Evolutionary conservation across 1,140 invertebrate species (phyloP).

Genomic region (Lordiphosa mommai): DNA sequence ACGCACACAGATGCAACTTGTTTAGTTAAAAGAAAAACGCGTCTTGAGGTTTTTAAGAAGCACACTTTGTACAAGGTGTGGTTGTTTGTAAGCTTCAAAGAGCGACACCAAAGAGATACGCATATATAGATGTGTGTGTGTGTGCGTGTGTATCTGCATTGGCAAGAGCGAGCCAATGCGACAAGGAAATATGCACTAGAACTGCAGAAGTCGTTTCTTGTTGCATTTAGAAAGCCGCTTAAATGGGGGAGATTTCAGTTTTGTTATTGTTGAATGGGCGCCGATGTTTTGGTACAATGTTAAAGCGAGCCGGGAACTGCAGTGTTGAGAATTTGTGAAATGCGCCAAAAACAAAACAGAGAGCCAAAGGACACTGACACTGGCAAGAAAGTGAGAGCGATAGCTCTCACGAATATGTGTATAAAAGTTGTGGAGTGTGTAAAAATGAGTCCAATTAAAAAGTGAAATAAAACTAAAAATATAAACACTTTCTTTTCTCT

Average conservation of each 20-base stretch:
- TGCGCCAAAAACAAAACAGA: conserved; percentile 9
- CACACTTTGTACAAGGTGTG: conserved; percentile 63
- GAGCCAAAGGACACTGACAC: background rate
- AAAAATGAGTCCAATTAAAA: background rate
- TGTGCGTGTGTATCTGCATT: conserved; percentile 1
- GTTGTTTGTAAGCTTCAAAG: conserved; percentile 59
- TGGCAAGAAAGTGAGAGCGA: background rate
- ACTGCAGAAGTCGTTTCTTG: no score
- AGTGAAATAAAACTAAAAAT: no score
- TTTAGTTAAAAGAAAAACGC: conserved; percentile 7
- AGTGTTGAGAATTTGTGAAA: conserved; percentile 30
- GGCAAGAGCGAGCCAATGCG: conserved; percentile 20
- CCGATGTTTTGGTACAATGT: no score
- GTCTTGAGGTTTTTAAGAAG: conserved; percentile 22
- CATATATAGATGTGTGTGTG: background rate
- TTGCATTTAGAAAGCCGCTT: no score
- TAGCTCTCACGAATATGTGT: background rate
- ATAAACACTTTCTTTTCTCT: no score
- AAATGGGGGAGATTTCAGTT: no score
- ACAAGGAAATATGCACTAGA: conserved; percentile 22
- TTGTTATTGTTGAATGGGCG: no score
- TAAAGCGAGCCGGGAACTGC: background rate
- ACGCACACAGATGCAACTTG: conserved; percentile 3
- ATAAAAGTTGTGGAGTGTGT: conserved; percentile 12
- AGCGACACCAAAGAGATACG: conserved; percentile 50